phyloP scores from a whole-genome alignment of 2,113 vertebrate species.

The Zosterops lateralis region DNA sequence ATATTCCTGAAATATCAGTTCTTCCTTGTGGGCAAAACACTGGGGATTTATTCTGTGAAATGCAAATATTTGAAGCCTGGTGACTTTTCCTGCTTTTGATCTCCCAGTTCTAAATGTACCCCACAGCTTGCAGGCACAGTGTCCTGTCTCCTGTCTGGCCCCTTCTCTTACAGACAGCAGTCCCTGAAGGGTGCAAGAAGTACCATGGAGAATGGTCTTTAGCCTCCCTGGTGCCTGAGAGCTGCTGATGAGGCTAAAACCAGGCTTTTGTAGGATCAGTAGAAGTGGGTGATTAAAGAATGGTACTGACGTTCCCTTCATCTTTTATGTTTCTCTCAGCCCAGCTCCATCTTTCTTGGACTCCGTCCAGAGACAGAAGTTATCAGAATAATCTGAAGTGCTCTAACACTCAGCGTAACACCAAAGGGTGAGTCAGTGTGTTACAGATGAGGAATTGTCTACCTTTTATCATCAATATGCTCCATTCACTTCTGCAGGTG shows the following conservation, averaged over 20 bases:
- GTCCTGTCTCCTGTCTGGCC: not conserved
- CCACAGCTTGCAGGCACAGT: not conserved
- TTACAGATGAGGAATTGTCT: not conserved
- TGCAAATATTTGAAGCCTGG: not conserved
- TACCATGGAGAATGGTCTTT: not conserved
- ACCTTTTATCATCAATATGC: rapidly evolving
- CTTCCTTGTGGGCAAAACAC: not conserved
- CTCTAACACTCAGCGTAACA: not conserved
- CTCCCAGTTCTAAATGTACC: not conserved
- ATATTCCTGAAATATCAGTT: not conserved
- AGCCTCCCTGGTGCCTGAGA: not conserved
- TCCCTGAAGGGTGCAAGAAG: not conserved
- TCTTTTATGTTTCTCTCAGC: not conserved
- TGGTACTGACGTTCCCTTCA: rapidly evolving
- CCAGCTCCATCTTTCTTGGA: not conserved
- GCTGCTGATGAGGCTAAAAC: not conserved
- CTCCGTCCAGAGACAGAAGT: not conserved
- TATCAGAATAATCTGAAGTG: not conserved
- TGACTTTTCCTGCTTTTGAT: not conserved
- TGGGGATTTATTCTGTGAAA: not conserved
- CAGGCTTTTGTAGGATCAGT: not conserved
- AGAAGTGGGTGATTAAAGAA: not conserved
- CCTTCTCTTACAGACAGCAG: not conserved
- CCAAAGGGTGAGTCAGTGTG: not conserved
- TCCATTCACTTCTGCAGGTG: not conserved